Evolutionary conservation across 2,888 invertebrate genomes (phyloP).

Genomic region (Linnaemya vulpina): DNA sequence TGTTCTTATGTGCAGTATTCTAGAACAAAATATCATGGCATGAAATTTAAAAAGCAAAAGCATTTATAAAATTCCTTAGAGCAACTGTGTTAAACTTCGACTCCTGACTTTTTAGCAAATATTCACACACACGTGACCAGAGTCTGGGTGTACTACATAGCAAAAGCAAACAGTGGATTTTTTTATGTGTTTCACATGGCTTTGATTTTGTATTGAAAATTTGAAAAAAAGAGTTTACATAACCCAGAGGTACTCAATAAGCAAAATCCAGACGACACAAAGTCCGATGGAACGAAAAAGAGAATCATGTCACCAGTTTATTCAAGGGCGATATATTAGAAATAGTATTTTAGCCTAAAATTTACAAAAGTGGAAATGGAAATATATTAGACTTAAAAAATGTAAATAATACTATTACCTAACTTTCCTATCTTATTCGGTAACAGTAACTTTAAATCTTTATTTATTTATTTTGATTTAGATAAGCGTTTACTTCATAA

Average conservation of each 20-base stretch:
- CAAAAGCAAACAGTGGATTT: neutral
- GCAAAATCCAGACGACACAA: neutral
- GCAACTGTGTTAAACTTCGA: constrained; percentile 57
- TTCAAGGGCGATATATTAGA: too few species aligned
- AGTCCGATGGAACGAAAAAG: too few species aligned
- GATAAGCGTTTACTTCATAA: too few species aligned
- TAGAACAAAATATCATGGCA: constrained; percentile 29
- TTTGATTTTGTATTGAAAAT: neutral
- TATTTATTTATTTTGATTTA: too few species aligned
- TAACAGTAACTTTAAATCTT: too few species aligned
- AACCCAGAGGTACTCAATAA: neutral
- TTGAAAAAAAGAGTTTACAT: neutral
- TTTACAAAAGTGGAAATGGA: too few species aligned
- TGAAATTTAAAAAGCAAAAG: constrained; percentile 21
- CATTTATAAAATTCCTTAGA: constrained; percentile 45
- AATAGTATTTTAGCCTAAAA: too few species aligned
- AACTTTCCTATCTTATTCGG: too few species aligned
- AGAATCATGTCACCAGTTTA: too few species aligned
- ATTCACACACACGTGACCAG: neutral
- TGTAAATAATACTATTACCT: too few species aligned
- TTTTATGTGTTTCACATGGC: neutral
- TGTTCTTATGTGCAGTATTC: constrained; percentile 8
- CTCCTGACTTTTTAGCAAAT: constrained; percentile 53
- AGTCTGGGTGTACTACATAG: neutral
- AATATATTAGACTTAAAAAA: too few species aligned